A percentile compares a stretch with the other conserved stretches of the same genome.
Conservation (phyloP, 2,888 invertebrate species). For the Dimorphilus gyrociliatus region DNA sequence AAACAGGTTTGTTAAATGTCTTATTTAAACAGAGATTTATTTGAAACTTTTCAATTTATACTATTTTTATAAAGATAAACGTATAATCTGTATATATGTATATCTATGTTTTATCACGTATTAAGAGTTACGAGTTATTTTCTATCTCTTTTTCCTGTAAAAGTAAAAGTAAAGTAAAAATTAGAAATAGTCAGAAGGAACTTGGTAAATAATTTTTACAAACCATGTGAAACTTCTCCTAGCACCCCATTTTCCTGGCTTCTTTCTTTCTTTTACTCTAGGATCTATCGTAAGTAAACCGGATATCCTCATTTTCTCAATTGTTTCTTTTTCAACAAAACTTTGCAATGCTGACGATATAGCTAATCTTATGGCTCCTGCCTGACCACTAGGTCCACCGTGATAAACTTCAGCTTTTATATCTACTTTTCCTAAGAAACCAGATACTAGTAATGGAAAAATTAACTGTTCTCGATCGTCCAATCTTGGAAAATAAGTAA, state of each 20-base stretch:
- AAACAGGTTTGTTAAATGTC: too few species aligned
- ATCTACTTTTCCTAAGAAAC: conserved; percentile 60
- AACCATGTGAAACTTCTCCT: conserved; percentile 75
- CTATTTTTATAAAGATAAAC: too few species aligned
- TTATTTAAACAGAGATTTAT: too few species aligned
- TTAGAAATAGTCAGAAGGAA: too few species aligned
- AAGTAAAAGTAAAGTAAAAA: too few species aligned
- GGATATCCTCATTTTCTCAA: conserved; percentile 71
- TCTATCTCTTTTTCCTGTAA: too few species aligned
- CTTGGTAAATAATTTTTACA: too few species aligned
- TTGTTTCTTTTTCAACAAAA: conserved; percentile 57
- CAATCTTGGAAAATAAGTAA: conserved; percentile 50
- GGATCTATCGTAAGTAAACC: conserved; percentile 67
- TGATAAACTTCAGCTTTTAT: conserved; percentile 47
- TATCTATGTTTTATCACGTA: too few species aligned
- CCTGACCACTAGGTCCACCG: conserved; percentile 50
- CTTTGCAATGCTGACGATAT: conserved; percentile 65
- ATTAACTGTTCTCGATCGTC: conserved; percentile 49
- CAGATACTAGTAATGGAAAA: conserved; percentile 66
- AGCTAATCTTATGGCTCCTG: conserved; percentile 77
- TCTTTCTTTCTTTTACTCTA: conserved; percentile 66
- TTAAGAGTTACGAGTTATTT: too few species aligned
- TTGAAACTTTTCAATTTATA: too few species aligned
- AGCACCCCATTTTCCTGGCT: conserved; percentile 76
- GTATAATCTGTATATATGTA: too few species aligned